phyloP scores from a whole-genome alignment of 1,140 invertebrate species.

The Aplysia californica region DNA sequence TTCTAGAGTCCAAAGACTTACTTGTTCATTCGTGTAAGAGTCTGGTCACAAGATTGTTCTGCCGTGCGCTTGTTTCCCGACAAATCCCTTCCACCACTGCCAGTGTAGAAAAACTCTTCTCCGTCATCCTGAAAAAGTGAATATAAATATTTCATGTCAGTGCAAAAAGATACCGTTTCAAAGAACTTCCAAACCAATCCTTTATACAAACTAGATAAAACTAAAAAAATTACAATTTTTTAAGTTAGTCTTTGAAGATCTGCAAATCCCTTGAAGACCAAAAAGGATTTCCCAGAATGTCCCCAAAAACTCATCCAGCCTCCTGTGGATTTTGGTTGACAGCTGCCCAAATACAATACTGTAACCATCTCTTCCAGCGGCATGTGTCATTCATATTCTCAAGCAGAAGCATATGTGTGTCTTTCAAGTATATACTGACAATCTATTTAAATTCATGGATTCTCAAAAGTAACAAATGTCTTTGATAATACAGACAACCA shows the following conservation, averaged over 20 bases:
- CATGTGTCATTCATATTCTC: too few species aligned
- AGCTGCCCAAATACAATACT: too few species aligned
- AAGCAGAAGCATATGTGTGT: too few species aligned
- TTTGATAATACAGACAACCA: too few species aligned
- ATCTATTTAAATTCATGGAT: too few species aligned
- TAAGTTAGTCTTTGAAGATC: background rate
- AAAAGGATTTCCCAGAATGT: background rate
- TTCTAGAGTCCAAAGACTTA: constrained; percentile 64
- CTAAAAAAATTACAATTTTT: background rate
- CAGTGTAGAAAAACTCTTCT: constrained; percentile 86
- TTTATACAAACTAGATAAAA: background rate
- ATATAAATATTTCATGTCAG: background rate
- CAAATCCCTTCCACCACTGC: constrained; percentile 84
- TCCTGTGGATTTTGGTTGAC: background rate
- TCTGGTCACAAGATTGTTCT: constrained; percentile 85
- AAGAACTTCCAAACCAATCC: background rate
- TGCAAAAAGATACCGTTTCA: background rate
- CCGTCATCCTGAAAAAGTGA: constrained; percentile 75
- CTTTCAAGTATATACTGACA: too few species aligned
- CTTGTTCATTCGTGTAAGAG: constrained; percentile 82
- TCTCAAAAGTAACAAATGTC: too few species aligned
- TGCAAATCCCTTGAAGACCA: background rate
- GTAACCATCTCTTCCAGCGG: too few species aligned
- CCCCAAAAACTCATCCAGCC: background rate
- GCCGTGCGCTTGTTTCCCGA: constrained; percentile 87